These are phyloP conservation scores for Chelonus insularis DNA, from an alignment of 1,140 invertebrate species.

Conservation along the genomic window DNA sequence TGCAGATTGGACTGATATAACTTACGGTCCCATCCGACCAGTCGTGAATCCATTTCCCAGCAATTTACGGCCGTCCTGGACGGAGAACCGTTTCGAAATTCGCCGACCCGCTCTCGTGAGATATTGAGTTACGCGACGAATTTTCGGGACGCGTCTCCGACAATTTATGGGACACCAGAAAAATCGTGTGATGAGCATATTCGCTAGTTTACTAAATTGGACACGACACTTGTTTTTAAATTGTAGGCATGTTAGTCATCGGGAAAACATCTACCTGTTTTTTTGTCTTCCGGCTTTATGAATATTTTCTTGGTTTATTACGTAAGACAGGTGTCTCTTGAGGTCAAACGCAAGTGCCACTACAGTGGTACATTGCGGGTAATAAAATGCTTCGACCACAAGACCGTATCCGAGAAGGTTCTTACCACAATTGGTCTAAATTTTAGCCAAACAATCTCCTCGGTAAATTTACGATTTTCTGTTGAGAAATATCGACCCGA, in stretches of 20 bases:
- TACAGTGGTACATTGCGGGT: constrained; percentile 27
- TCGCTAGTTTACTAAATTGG: neutral
- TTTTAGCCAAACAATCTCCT: constrained; percentile 27
- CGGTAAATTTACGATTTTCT: constrained; percentile 11
- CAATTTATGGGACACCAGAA: constrained; percentile 12
- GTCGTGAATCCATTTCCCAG: constrained; percentile 29
- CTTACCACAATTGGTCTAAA: constrained; percentile 25
- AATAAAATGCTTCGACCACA: constrained; percentile 40
- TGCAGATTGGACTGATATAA: constrained; percentile 34
- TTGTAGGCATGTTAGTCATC: neutral
- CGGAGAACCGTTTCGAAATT: constrained; percentile 22
- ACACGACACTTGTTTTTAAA: neutral
- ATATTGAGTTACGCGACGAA: constrained; percentile 24
- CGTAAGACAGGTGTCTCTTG: constrained; percentile 10
- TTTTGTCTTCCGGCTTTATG: neutral
- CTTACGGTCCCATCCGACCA: constrained; percentile 26
- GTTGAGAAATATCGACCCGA: neutral
- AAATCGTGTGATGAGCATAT: constrained; percentile 17
- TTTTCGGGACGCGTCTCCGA: constrained; percentile 8
- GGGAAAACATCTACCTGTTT: neutral
- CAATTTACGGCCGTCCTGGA: constrained; percentile 26
- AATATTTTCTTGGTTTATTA: neutral
- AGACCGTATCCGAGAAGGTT: constrained; percentile 33
- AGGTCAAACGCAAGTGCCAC: constrained; percentile 12
- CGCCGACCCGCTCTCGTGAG: constrained; percentile 10